A percentile compares a stretch with the other conserved stretches of the same genome.
phyloP scores from a whole-genome alignment of 2,113 vertebrate genomes.

The Glaucomys volans region DNA sequence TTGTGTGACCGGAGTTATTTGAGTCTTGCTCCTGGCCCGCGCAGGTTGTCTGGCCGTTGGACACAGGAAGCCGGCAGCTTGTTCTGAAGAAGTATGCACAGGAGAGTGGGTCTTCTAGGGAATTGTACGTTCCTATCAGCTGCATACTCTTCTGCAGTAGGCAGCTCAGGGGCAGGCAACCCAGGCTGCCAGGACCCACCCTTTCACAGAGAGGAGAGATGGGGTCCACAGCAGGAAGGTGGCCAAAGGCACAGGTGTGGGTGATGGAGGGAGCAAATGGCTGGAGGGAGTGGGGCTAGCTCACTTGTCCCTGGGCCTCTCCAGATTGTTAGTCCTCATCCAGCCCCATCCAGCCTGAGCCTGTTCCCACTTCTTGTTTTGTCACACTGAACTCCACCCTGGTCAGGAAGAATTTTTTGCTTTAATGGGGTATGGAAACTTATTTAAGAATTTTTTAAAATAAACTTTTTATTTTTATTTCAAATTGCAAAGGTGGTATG shows the following conservation, averaged over 20 bases:
- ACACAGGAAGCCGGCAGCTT: neutral
- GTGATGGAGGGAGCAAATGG: neutral
- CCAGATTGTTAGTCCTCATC: neutral
- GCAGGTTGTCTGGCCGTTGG: neutral
- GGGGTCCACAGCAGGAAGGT: too few relatives aligned
- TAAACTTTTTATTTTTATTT: neutral
- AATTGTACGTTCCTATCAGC: neutral
- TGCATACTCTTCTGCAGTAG: too few relatives aligned
- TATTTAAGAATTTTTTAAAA: neutral
- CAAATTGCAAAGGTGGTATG: neutral
- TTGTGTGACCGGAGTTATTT: neutral
- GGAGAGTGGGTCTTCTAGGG: neutral
- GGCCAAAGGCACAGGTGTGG: neutral
- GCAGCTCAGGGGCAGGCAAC: neutral
- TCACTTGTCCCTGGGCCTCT: neutral
- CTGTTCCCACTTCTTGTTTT: neutral
- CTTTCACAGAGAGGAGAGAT: neutral
- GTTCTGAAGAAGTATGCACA: neutral
- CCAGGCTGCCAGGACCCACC: rapidly evolving
- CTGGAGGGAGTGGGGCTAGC: too few relatives aligned
- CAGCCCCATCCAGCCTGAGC: neutral
- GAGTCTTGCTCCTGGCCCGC: neutral
- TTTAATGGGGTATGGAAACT: neutral
- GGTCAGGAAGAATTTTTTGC: neutral
- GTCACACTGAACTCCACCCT: neutral